A percentile compares a stretch with the other conserved stretches of the same genome.
phyloP scores from a whole-genome alignment of 2,888 invertebrate species.

The Smittia sp. region DNA sequence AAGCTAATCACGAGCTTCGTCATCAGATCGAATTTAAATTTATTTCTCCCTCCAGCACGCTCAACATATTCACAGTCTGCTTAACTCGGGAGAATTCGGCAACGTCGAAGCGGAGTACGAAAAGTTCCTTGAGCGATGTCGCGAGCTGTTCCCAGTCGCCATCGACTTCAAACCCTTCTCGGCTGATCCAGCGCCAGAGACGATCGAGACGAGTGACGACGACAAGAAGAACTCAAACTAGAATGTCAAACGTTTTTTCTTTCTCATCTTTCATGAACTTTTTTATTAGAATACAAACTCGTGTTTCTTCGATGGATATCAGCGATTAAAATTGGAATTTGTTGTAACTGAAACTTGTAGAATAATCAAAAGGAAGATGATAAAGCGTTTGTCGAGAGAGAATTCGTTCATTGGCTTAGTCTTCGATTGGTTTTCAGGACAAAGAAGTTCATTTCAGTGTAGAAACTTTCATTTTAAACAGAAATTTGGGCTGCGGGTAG shows the following conservation, averaged over 20 bases:
- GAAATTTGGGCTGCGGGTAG: no score
- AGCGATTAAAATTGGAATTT: slow-evolving; percentile 13
- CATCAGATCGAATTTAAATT: background rate
- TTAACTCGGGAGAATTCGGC: background rate
- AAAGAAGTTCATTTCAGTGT: no score
- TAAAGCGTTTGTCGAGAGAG: background rate
- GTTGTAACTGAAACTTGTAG: slow-evolving; percentile 27
- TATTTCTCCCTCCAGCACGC: slow-evolving; percentile 23
- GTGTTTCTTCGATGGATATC: slow-evolving; percentile 19
- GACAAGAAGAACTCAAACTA: background rate
- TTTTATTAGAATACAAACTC: slow-evolving; percentile 12
- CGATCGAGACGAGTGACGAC: background rate
- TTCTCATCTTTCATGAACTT: background rate
- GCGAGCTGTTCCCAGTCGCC: slow-evolving; percentile 16
- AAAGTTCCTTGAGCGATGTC: slow-evolving; percentile 5
- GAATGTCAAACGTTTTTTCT: background rate
- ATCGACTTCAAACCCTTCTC: slow-evolving; percentile 10
- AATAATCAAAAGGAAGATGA: slow-evolving; percentile 22
- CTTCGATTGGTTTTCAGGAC: no score
- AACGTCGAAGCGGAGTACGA: background rate
- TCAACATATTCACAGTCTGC: slow-evolving; percentile 10
- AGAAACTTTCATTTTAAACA: no score
- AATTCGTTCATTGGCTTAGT: no score
- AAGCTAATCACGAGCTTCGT: background rate
- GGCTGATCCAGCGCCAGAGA: background rate